These are phyloP conservation scores for Plagodis dolabraria DNA, from an alignment of 2,888 invertebrate genomes.

Conservation along the genomic window DNA sequence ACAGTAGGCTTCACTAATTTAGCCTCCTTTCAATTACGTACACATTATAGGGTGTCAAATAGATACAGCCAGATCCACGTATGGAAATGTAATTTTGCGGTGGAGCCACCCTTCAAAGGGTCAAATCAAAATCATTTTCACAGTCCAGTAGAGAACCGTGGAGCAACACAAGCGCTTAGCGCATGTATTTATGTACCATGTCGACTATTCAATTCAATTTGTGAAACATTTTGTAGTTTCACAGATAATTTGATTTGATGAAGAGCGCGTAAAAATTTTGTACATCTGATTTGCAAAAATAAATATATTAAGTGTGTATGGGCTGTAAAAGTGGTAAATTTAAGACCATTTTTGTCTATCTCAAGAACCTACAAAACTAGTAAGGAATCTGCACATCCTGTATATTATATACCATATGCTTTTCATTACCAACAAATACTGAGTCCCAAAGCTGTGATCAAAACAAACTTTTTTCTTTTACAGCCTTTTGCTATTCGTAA, in stretches of 20 bases:
- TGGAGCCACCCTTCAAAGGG: conserved; percentile 79
- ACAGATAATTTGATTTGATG: conserved; percentile 13
- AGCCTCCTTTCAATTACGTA: conserved; percentile 49
- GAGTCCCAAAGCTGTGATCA: no score
- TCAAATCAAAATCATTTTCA: conserved; percentile 85
- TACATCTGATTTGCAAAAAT: not conserved
- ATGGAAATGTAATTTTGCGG: conserved; percentile 84
- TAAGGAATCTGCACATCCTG: no score
- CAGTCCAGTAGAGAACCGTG: conserved; percentile 77
- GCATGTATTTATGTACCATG: conserved; percentile 11
- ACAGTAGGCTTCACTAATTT: conserved; percentile 25
- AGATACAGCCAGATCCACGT: conserved; percentile 65
- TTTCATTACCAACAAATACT: no score
- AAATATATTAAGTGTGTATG: no score
- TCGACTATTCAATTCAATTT: conserved; percentile 28
- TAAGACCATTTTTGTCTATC: no score
- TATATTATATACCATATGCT: no score
- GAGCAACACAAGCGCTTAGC: conserved; percentile 40
- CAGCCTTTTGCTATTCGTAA: no score
- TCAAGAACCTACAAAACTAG: no score
- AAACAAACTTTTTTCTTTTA: no score
- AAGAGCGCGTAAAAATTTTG: not conserved
- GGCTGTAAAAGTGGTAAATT: not conserved
- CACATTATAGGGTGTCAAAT: conserved; percentile 56
- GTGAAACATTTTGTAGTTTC: conserved; percentile 12